phyloP scores from a whole-genome alignment of 2,888 invertebrate species.

The Plebejus argus region DNA sequence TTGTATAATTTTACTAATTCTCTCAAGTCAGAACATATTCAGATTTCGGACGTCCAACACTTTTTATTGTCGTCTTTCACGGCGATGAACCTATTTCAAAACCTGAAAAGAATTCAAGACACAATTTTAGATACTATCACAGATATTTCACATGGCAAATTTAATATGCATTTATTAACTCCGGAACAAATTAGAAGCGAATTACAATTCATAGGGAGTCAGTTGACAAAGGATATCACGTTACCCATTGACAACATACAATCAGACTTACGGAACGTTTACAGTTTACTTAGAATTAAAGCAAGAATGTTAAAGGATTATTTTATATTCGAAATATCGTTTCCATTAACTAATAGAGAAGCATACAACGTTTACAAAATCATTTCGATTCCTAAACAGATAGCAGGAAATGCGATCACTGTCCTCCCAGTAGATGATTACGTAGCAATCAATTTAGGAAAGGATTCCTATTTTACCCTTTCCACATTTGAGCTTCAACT shows the following conservation, averaged over 20 bases:
- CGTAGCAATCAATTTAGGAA: neutral
- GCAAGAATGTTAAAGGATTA: neutral
- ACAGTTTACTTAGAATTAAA: no score
- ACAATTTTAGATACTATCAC: neutral
- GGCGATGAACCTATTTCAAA: slow-evolving; percentile 2
- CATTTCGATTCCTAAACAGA: slow-evolving; percentile 4
- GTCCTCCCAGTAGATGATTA: neutral
- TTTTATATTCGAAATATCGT: no score
- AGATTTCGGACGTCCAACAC: neutral
- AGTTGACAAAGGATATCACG: no score
- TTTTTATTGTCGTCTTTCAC: neutral
- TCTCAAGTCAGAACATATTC: neutral
- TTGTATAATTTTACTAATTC: neutral
- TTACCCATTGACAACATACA: no score
- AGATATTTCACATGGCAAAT: neutral
- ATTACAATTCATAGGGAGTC: no score
- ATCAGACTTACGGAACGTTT: no score
- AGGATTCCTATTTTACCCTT: neutral
- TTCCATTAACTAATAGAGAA: no score
- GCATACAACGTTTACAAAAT: neutral
- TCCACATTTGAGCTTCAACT: neutral
- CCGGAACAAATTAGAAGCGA: slow-evolving; percentile 8
- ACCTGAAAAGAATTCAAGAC: slow-evolving; percentile 1
- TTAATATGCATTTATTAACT: neutral
- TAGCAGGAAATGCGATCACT: slow-evolving; percentile 6